Percentiles rank a stretch among this genome's conserved stretches.
These are phyloP conservation scores for Pholis gunnellus DNA, from an alignment of 2,113 vertebrate species.

Conservation along the genomic window DNA sequence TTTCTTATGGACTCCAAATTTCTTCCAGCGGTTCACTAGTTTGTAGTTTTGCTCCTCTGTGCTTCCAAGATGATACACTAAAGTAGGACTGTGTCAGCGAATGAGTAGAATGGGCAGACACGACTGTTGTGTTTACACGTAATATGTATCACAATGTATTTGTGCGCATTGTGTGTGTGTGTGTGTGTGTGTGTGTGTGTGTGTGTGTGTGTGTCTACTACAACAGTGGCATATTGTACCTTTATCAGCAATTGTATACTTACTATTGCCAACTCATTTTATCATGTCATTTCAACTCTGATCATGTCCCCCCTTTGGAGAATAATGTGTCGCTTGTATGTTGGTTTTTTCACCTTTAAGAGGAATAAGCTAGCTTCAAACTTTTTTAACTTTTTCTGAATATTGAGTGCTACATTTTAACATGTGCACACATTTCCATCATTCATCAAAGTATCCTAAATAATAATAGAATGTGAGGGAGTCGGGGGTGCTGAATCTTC, in stretches of 20 bases:
- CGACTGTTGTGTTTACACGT: conserved; percentile 62
- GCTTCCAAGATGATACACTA: conserved; percentile 81
- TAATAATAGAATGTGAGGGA: conserved; percentile 7
- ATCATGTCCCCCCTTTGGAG: not conserved
- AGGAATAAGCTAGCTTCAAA: not conserved
- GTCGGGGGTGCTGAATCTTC: not conserved
- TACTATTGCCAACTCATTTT: conserved; percentile 33
- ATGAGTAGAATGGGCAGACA: conserved; percentile 59
- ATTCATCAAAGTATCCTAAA: not conserved
- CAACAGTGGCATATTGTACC: conserved; percentile 44
- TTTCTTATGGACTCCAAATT: conserved; percentile 69
- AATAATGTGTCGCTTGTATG: not conserved
- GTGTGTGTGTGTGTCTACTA: conserved; percentile 30
- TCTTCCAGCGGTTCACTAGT: conserved; percentile 79
- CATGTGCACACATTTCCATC: not conserved
- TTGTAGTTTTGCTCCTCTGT: conserved; percentile 76
- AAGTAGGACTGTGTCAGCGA: conserved; percentile 49
- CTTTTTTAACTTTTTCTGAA: not conserved
- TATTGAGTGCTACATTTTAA: not conserved
- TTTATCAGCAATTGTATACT: conserved; percentile 39
- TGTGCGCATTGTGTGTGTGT: conserved; percentile 19
- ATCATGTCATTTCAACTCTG: not conserved
- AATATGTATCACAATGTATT: conserved; percentile 16
- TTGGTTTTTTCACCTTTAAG: not conserved
- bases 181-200: conserved; percentile 49